phyloP scores from a whole-genome alignment of 2,113 vertebrate genomes.

The Ellobius talpinus region DNA sequence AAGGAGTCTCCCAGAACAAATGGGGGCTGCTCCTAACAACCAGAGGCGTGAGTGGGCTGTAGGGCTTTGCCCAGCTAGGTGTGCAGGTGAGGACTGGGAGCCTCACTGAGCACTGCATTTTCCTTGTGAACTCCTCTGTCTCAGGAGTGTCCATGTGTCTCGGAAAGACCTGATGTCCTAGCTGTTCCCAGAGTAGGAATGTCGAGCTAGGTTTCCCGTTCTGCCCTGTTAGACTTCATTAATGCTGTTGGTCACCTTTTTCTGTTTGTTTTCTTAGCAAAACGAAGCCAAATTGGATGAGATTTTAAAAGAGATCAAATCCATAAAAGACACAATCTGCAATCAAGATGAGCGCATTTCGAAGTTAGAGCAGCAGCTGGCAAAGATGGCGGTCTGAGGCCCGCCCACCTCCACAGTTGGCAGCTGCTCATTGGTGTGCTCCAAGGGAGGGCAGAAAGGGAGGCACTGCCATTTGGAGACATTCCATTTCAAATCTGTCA shows the following conservation, averaged over 20 bases:
- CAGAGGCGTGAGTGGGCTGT: neutral
- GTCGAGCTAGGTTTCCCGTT: neutral
- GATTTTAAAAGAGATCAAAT: constrained; percentile 96
- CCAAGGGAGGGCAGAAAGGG: constrained; percentile 80
- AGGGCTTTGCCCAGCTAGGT: neutral
- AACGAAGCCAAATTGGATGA: constrained; percentile 96
- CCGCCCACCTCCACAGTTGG: constrained; percentile 50
- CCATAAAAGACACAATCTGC: constrained; percentile 96
- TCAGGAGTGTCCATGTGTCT: too few relatives aligned
- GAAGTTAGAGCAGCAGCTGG: constrained; percentile 97
- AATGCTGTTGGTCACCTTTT: neutral
- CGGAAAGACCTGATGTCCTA: rapidly evolving
- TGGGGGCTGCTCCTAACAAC: too few relatives aligned
- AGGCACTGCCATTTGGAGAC: constrained; percentile 88
- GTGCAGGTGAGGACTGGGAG: neutral
- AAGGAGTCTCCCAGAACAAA: too few relatives aligned
- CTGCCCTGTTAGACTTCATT: neutral
- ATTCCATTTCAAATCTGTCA: constrained; percentile 81
- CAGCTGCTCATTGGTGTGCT: constrained; percentile 79
- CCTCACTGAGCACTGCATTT: rapidly evolving
- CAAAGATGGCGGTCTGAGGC: constrained; percentile 93
- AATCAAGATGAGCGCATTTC: constrained; percentile 96
- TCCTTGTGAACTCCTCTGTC: rapidly evolving
- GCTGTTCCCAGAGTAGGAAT: neutral
- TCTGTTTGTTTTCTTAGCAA: constrained; percentile 87